Evolutionary conservation across 2,113 vertebrate genomes (phyloP), one percentile per base, ranked within the genome.

Genomic region (Microcebus jonahi): DNA sequence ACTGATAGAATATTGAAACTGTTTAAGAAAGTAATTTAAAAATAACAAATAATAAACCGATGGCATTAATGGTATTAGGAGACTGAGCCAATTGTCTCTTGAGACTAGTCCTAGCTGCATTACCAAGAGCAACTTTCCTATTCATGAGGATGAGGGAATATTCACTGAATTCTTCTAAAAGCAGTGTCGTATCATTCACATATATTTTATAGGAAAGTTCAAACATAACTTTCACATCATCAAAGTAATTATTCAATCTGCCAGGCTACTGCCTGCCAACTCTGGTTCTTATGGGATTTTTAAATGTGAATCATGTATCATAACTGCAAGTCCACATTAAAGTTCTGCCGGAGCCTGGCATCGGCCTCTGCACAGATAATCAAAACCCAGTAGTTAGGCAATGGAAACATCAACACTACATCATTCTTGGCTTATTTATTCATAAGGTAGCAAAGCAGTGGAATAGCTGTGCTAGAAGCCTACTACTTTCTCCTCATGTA

Each of bases 141-240:
- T 27, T 89, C 36, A 48, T 25, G 34, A 45, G 21, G 17, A 11
- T 59, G n/a, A 55, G 31, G 12, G 50, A 73, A 77, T 57, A 80
- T 45, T 82, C 20, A 42, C 0, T 92, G 18, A 93, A 31, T 95
- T 76, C 76, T 92, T 82, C 48, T 63, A 80, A 81, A 92, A 90
- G 27, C 31, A 79, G 4, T 34, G 42, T 50, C 4, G 1, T 15
- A 31, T 48, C n/a, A 67, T 81, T 89, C 29, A 48, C 8, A 75
- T 12, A 20, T 21, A 68, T 88, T 86, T 86, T 34, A 81, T 11
- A 73, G 34, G n/a, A 42, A 85, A 93, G 17, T 39, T 82, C 79
- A 85, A 90, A 39, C 5, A n/a, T 65, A 85, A 77, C 81, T 79
- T 91, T 88, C 48, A 73, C 55, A 39, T 80, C 34, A 73, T 76